phyloP scores from a whole-genome alignment of 2,797 vertebrate genomes.

The Tragopan temminckii region DNA sequence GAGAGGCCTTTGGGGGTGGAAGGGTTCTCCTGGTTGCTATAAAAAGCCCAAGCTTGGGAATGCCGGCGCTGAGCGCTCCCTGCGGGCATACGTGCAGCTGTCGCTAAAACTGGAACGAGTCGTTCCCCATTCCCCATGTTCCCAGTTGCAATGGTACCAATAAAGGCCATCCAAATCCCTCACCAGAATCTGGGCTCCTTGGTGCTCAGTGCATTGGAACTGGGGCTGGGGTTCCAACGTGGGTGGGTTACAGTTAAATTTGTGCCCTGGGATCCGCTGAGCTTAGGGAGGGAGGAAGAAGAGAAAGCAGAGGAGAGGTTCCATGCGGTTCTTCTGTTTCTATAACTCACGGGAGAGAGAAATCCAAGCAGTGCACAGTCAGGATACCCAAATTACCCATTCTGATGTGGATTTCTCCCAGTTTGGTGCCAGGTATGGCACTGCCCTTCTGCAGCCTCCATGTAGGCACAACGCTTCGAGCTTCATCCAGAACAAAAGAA shows the following conservation, averaged over 20 bases:
- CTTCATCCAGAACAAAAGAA: not conserved
- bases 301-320: not conserved
- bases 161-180: not conserved
- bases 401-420: not conserved
- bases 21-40: constrained; percentile 47
- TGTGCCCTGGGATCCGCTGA: not conserved
- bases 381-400: not conserved
- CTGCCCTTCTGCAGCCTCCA: rapidly evolving
- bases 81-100: not conserved
- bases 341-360: not conserved
- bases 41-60: constrained; percentile 38
- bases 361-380: not conserved
- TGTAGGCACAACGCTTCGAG: rapidly evolving
- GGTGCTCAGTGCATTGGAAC: rapidly evolving
- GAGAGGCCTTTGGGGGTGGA: not conserved
- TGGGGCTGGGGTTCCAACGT: rapidly evolving
- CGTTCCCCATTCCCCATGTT: not conserved
- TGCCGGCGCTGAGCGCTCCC: not conserved
- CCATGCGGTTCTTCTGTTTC: not conserved
- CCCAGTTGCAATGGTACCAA: constrained; percentile 25
- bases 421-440: not conserved
- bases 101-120: not conserved
- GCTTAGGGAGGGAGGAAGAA: not conserved
- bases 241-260: not conserved
- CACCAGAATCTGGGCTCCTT: not conserved